Base-by-base conservation (phyloP, 2,888 invertebrate species). In the Rhagium mordax region DNA sequence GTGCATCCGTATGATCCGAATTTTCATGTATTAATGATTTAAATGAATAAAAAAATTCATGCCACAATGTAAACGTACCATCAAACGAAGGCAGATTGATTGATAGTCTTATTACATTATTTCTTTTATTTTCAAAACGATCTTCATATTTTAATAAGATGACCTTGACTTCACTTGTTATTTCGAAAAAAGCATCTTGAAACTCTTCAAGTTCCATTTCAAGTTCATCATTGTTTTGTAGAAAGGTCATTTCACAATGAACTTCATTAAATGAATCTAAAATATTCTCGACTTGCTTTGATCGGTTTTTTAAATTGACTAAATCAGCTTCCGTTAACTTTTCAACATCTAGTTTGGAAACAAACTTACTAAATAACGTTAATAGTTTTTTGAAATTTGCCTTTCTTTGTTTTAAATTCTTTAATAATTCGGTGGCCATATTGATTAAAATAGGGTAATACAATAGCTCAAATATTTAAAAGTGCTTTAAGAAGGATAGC, bases 321-420 rank as follows among this genome's bases (percentile, higher is more conserved):
- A 53, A 21, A 53, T 53, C 53, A 53, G 1, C 10, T 20, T 53
- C 53, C 21, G 21, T 21, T 53, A 53, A 21, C 7, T 53, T 53
- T 24, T 53, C 13, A 7, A n/a, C n/a, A 10, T 53, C 53, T 20
- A 53, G 10, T 8, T 53, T 53, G 1, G 10, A 21, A 21, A 53
- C 10, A 13, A 20, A 53, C 21, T 53, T 53, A n/a, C 24, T 53
- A 24, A 53, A 53, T 53, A 53, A 21, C 10, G 53, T 53, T 53
- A 53, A 53, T 53, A 21, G 53, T 53, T 21, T 53, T 53, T 53
- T 53, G 21, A 21, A 53, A 53, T 53, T 53, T 21, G 53, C 53
- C 21, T 21, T 21, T 21, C 21, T 53, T 53, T 20, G 20, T 53
- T 53, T 53, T 1, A 53, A 53, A 13, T 13, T 18, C 10, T 21